A percentile compares a stretch with the other conserved stretches of the same genome.
Evolutionary conservation across 2,888 invertebrate species (phyloP).

Genomic region (Heliconius sara): DNA sequence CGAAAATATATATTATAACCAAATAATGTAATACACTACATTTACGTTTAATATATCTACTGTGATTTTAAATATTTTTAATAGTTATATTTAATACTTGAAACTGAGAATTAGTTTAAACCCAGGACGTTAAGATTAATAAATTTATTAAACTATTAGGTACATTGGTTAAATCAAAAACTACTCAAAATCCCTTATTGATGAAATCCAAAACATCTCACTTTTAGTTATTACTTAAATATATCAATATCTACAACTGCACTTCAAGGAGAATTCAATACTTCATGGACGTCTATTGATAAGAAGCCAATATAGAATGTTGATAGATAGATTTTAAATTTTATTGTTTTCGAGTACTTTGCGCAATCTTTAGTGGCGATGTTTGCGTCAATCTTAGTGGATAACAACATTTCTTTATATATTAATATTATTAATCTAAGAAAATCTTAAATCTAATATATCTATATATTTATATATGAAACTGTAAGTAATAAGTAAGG

Average conservation of each 20-base stretch:
- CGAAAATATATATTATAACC: no score
- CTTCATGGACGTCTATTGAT: constrained; percentile 11
- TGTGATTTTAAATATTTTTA: no score
- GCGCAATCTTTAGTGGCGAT: constrained; percentile 10
- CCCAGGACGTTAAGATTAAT: no score
- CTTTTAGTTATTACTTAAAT: neutral
- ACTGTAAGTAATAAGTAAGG: neutral
- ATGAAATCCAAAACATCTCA: no score
- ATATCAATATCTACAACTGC: neutral
- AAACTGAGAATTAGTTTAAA: no score
- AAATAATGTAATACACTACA: no score
- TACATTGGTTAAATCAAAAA: no score
- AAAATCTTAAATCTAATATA: neutral
- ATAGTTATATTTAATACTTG: no score
- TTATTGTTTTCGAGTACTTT: constrained; percentile 8
- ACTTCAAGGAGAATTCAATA: neutral
- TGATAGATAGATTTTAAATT: neutral
- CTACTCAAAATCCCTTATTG: no score
- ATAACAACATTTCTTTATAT: neutral
- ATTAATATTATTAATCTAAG: neutral
- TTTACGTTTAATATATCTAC: no score
- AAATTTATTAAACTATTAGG: no score
- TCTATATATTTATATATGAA: neutral
- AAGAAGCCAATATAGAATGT: neutral
- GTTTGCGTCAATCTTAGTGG: neutral